Evolutionary conservation across 2,888 invertebrate genomes (phyloP).

Genomic region (Strigamia maritima): DNA sequence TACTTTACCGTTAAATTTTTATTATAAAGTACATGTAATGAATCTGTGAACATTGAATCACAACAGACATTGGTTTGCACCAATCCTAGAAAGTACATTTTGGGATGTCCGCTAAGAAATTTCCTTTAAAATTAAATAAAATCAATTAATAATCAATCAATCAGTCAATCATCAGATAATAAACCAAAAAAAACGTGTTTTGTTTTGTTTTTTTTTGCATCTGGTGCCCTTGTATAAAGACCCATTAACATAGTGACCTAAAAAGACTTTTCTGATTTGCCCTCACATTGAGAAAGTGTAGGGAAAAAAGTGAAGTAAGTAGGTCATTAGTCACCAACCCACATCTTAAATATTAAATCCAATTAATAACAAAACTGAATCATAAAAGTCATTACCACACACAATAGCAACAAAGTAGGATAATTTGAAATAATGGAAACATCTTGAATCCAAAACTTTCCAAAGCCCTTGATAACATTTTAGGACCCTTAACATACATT

Average conservation of each 20-base stretch:
- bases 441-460: no score
- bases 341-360: not conserved
- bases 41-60: constrained; percentile 57
- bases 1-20: constrained; percentile 53
- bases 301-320: not conserved
- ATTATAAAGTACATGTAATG: constrained; percentile 53
- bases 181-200: not conserved
- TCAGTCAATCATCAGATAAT: not conserved
- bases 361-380: no score
- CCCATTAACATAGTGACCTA: not conserved
- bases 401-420: no score
- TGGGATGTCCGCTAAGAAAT: constrained; percentile 53
- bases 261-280: not conserved
- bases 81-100: constrained; percentile 59
- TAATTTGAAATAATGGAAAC: no score
- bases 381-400: no score
- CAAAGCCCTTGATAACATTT: no score
- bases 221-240: no score
- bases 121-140: constrained; percentile 46
- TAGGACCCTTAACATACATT: no score
- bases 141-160: not conserved
- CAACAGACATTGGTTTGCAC: constrained; percentile 59
- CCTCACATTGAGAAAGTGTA: no score
- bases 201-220: no score
- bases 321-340: not conserved